Evolutionary conservation across 2,888 invertebrate genomes (phyloP), one percentile per base, ranked within the genome.

Genomic region (Hyles lineata): DNA sequence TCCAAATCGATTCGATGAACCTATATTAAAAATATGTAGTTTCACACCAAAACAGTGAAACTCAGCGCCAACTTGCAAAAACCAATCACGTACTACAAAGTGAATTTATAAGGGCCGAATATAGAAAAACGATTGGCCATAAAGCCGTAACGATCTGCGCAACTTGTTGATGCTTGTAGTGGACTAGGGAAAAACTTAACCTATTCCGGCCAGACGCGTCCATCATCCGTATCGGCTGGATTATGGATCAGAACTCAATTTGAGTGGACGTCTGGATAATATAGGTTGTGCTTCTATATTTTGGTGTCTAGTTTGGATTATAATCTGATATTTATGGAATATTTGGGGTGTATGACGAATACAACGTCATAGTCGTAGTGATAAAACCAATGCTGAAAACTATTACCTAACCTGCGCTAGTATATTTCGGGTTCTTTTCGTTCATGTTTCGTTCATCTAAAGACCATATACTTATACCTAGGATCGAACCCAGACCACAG

Each of bases 71-170:
- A 17, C 55, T 17, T 55, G 55, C 55, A 55, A 50, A 67, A 67
- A 50, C 23, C 50, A 17, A 15, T 50, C 50, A 67, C 74, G 76
- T 75, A 69, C 69, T 43, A 70, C 55, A 72, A 74, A 70, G 72
- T 61, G 55, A 70, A 60, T 72, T 55, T 58, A 60, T 67, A 32
- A 35, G 23, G n/a, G 71, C 23, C 70, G 62, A 71, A 70, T 71
- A 69, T 50, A 50, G 61, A 61, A 50, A 61, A 50, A 62, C 61
- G 29, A 67, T 70, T 23, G 70, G 23, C 70, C 67, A 73, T 73
- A 71, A 43, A 60, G 43, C 70, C 59, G 70, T 43, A 67, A 50
- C 50, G 67, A 50, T 63, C 35, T 21, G 19, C 35, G 35, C 67
- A 43, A 67, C 67, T 67, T 67, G 67, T 67, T 67, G 67, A 62